Evolutionary conservation across 2,888 invertebrate species (phyloP), one percentile per base, ranked within the genome.

Genomic region (Cinara cedri): DNA sequence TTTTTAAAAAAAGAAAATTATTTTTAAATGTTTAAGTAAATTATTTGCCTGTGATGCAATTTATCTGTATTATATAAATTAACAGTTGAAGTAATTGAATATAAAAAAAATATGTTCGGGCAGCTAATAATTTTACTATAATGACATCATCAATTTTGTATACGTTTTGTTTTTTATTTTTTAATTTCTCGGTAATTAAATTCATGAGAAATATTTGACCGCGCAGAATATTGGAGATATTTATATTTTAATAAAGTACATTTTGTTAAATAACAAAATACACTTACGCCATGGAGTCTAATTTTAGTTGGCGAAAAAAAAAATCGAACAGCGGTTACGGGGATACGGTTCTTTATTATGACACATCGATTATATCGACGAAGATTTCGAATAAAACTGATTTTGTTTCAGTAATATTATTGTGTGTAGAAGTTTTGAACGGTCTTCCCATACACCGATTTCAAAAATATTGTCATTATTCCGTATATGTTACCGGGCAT

Each of bases 151-250:
- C 60, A 49, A 46, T 66, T 21, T 44, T 63, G 26, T 26, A 26
- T 16, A 2, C 10, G 49, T 42, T 49, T 66, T 68, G 13, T 42
- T 68, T 70, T 70, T 70, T 19, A 19, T 34, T 44, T 8, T 44
- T 14, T 57, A n/a, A 72, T 65, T 75, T 66, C 66, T 66, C 46
- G 44, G 66, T 66, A 76, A 66, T 75, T 75, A 51, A 75, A 65
- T 24, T 24, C 54, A 54, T 75, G 74, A 63, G 74, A 75, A 75
- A 75, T 65, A 54, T 24, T 65, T 24, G 51, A 21, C 21, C 13
- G 34, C 34, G n/a, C 62, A 74, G 62, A 26, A 62, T 62, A 62
- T 14, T 34, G 34, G 6, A 3, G 34, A 57, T 57, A 57, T 57
- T n/a, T 57, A 21, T 57, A 4, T 34, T 34, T 34, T 34, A 34